Base-by-base conservation (phyloP, 2,797 vertebrate species). In the Pagetopsis macropterus region DNA sequence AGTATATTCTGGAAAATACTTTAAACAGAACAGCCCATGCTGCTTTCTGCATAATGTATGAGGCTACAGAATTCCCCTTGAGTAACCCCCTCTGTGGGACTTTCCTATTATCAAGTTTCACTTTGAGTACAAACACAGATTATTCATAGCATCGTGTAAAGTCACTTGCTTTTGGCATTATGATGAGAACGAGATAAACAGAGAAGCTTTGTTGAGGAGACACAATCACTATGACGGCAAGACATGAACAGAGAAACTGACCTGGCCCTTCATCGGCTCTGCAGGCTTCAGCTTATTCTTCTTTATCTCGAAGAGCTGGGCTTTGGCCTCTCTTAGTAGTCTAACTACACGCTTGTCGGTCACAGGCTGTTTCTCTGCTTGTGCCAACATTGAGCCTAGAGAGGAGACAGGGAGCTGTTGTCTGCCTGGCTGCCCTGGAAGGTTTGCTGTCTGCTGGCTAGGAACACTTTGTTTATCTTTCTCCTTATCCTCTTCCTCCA, bases 231-330 rank as follows among this genome's bases (percentile, higher is more conserved):
- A 46, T 15, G 3, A 71, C 64, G 4, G 16, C 3, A 9, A 61
- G 7, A 41, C 3, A 62, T 10, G 23, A 68, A 66, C 12, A 62
- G 15, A 33, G 54, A 67, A 71, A 92, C 93, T 87, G 91, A 99
- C 98, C 97, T 99, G 97, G 90, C 95, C 95, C 95, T 98, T 99
- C 56, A 96, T 96, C 84, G 96, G 97, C 79, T 98, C 97, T 5
- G 93, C 91, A 78, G 96, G 94, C 77, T 98, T 98, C 76, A 97
- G 95, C 92, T 99, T 99, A 92, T 94, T 98, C 94, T 98, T 99
- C 93, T 98, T 97, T 43, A 99, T 99, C 86, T 96, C 98, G 84
- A 95, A 96, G 77, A 99, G 95, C 92, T 99, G 98, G 64, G 95
- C 97, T 93, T 99, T 98, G 68, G 98, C 98, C 93, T 97, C 97